phyloP scores from a whole-genome alignment of 2,888 invertebrate species.

The Dolomedes plantarius region DNA sequence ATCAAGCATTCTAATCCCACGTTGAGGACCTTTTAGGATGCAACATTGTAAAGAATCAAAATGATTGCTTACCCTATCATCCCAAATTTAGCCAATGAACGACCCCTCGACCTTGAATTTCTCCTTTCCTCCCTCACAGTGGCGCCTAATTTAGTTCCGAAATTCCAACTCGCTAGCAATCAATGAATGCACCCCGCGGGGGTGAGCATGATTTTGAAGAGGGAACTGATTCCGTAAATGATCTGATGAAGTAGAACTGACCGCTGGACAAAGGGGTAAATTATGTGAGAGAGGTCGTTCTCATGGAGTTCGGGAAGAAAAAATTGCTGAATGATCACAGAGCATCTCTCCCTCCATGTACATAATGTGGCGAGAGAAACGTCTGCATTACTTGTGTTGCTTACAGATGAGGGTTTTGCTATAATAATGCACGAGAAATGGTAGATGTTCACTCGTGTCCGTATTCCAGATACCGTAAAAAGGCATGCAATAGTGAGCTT shows the following conservation, averaged over 20 bases:
- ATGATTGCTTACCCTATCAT: too few species aligned
- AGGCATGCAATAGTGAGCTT: too few species aligned
- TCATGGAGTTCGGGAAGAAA: neutral
- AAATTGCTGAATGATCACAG: neutral
- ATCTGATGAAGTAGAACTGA: neutral
- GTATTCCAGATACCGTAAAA: too few species aligned
- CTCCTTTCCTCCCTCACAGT: neutral
- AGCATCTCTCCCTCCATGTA: too few species aligned
- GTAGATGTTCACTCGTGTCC: too few species aligned
- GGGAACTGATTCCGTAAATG: neutral
- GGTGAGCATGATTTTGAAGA: neutral
- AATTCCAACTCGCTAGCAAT: neutral
- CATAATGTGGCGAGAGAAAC: too few species aligned
- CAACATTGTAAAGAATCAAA: too few species aligned
- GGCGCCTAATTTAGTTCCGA: neutral
- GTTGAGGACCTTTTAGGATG: too few species aligned
- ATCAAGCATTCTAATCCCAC: too few species aligned
- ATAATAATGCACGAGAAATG: too few species aligned
- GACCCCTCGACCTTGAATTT: neutral
- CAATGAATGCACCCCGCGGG: neutral
- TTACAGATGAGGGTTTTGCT: too few species aligned
- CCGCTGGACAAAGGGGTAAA: neutral
- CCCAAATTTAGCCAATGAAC: neutral
- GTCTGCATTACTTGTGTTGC: too few species aligned
- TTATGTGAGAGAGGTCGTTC: neutral